A percentile compares a stretch with the other conserved stretches of the same genome.
phyloP scores from a whole-genome alignment of 2,797 vertebrate genomes.

The Mormyrus hasselquistii region DNA sequence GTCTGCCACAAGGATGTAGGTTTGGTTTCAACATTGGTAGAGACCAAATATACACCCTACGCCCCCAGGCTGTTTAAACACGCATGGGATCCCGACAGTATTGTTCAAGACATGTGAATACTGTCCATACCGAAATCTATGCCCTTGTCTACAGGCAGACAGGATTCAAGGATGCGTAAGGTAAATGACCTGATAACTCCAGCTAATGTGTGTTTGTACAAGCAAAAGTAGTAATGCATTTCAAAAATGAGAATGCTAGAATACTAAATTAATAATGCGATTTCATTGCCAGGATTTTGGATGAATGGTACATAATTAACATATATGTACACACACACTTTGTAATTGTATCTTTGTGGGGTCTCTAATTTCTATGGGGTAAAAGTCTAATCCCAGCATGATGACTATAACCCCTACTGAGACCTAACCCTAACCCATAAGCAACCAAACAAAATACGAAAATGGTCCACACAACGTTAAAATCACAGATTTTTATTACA shows the following conservation, averaged over 20 bases:
- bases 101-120: not conserved
- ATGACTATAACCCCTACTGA: not conserved
- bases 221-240: not conserved
- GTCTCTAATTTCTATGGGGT: not conserved
- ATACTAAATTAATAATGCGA: not conserved
- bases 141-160: not conserved
- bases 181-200: not conserved
- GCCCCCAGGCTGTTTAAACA: not conserved
- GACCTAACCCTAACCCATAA: not conserved
- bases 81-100: not conserved
- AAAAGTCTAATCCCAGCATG: not conserved
- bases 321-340: not conserved
- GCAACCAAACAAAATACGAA: not conserved
- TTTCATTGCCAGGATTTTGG: not conserved
- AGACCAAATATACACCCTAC: not conserved
- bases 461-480: not conserved
- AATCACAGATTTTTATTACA: not conserved
- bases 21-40: not conserved
- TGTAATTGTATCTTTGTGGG: not conserved
- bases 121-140: not conserved
- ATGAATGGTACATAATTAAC: not conserved
- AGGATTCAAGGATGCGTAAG: not conserved
- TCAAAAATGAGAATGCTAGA: not conserved
- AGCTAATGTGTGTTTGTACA: not conserved
- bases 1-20: not conserved